A percentile compares a stretch with the other conserved stretches of the same genome.
Conservation (phyloP, 2,888 invertebrate genomes). For the Phengaris alcon region DNA sequence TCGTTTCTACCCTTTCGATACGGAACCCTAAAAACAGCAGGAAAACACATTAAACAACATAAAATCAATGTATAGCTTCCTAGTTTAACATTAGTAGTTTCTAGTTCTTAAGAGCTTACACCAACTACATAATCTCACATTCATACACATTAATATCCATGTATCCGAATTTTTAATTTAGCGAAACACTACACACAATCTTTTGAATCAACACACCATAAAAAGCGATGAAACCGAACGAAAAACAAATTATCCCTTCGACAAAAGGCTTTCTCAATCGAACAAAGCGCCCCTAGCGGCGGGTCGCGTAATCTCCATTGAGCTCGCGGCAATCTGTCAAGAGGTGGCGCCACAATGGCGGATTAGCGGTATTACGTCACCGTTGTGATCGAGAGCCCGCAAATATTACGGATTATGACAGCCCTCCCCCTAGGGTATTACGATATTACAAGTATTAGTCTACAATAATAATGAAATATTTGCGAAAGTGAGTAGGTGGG, state of each 20-base stretch:
- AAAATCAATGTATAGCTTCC: too few relatives aligned
- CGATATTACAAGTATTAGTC: constrained; percentile 30
- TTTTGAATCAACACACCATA: constrained; percentile 30
- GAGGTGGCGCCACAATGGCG: constrained; percentile 76
- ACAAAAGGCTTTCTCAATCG: constrained; percentile 51
- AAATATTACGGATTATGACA: constrained; percentile 76
- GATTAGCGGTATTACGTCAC: constrained; percentile 75
- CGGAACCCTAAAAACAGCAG: too few relatives aligned
- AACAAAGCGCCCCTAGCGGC: constrained; percentile 68
- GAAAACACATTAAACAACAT: too few relatives aligned
- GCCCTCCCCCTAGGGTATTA: constrained; percentile 53
- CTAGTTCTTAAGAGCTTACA: background rate
- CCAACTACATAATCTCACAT: background rate
- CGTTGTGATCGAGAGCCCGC: constrained; percentile 71
- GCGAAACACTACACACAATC: constrained; percentile 29
- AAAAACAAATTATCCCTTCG: constrained; percentile 67
- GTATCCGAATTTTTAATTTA: constrained; percentile 18
- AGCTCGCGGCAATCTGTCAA: constrained; percentile 72
- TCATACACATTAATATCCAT: background rate
- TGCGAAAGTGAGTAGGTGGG: constrained; percentile 27
- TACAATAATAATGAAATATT: constrained; percentile 33
- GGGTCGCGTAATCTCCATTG: constrained; percentile 64
- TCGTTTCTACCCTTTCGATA: too few relatives aligned
- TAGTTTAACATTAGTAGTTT: too few relatives aligned
- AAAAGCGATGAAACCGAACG: constrained; percentile 46